Base-by-base conservation (phyloP, 1,140 invertebrate species). In the Leptopilina boulardi region DNA sequence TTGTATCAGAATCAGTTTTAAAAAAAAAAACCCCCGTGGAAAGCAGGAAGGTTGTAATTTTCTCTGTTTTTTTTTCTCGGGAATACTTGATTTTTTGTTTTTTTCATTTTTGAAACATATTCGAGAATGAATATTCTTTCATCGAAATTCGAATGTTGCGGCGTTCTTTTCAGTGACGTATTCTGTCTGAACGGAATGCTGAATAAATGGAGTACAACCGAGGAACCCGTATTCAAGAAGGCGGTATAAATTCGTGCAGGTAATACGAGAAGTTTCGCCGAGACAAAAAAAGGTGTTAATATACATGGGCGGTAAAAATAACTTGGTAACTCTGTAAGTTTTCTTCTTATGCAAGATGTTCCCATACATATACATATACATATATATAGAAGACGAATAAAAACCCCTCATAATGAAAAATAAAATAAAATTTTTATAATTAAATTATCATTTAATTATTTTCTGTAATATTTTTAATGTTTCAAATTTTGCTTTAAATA, bases 171-270 rank as follows among this genome's bases (percentile, higher is more conserved):
- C 23, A 66, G 59, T 66, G 59, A 66, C 13, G 59, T 66, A 66
- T 30, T 34, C 59, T 66, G 59, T 66, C 59, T 66, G 59, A 30
- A 30, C 59, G 59, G 59, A 66, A 66, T 66, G 59, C 26, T 66
- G 59, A 66, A 66, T 66, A 66, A 66, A 34, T 66, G 59, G 23
- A 30, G 59, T 66, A 66, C 26, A 66, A 66, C 59, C 59, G 11
- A 66, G 59, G 59, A 66, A 66, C 59, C 59, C 59, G 59, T 66
- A 66, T 66, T 66, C 59, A 66, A 66, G 59, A 66, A 66, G 59
- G 59, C 59, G 59, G 59, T 66, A 66, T 66, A 66, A 66, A 66
- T 66, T 66, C 59, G 59, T 66, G 59, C 59, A 66, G 59, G 59
- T 66, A 66, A 66, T 66, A 66, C 59, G 59, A 66, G 47, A 51